These are phyloP conservation scores for Euproctis similis DNA, from an alignment of 2,888 invertebrate species.

Conservation along the genomic window DNA sequence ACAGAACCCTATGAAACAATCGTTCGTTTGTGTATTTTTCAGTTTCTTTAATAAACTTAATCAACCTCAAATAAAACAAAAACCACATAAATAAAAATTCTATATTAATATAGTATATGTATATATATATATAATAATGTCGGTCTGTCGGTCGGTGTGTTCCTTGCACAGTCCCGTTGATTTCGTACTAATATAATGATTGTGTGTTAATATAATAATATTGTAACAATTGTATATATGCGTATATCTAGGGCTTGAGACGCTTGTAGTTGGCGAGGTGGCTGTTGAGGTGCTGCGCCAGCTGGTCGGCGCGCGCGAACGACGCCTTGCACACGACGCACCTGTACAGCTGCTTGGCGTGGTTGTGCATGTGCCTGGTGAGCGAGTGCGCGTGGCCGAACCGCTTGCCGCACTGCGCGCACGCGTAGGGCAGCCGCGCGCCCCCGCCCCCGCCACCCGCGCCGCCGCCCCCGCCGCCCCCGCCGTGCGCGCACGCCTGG, in stretches of 20 bases:
- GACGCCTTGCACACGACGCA: slow-evolving; percentile 65
- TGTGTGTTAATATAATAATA: too few relatives aligned
- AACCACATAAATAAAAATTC: slow-evolving; percentile 41
- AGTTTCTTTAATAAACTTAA: too few relatives aligned
- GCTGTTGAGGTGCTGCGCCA: slow-evolving; percentile 69
- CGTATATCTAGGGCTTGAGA: slow-evolving; percentile 47
- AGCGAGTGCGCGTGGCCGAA: slow-evolving; percentile 62
- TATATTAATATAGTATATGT: slow-evolving; percentile 61
- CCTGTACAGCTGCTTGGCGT: slow-evolving; percentile 63
- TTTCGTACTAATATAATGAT: not conserved
- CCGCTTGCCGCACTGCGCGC: slow-evolving; percentile 61
- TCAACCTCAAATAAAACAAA: slow-evolving; percentile 17
- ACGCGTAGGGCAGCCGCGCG: slow-evolving; percentile 37
- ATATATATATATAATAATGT: slow-evolving; percentile 13
- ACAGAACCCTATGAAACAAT: too few relatives aligned
- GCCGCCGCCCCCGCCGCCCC: slow-evolving; percentile 37
- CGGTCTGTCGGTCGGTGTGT: too few relatives aligned
- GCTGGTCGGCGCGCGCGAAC: slow-evolving; percentile 61
- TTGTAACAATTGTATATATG: too few relatives aligned
- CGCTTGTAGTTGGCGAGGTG: slow-evolving; percentile 70
- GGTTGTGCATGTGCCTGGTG: slow-evolving; percentile 64
- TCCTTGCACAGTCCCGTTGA: slow-evolving; percentile 38
- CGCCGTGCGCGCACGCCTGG: slow-evolving; percentile 36
- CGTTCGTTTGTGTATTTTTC: too few relatives aligned
- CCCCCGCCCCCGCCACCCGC: slow-evolving; percentile 40